Evolutionary conservation across 2,113 vertebrate genomes (phyloP), one percentile per base, ranked within the genome.

Genomic region (Pogonocichla stellata): DNA sequence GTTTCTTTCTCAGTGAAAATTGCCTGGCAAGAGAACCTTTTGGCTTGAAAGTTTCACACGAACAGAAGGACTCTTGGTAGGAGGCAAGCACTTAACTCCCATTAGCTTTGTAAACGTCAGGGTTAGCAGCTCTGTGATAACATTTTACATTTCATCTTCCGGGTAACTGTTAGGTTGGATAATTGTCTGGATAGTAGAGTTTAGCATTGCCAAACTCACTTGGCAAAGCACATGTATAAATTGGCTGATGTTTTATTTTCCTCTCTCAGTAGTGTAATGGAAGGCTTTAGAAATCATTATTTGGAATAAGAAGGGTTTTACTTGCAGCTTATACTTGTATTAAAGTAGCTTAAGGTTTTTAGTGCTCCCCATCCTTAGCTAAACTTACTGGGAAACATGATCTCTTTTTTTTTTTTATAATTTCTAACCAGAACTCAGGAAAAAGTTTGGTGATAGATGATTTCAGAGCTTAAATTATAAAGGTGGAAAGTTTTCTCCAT

Each of bases 281-380:
- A 79, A 48, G 58, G 47, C 62, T 95, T 95, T 93, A 90, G 53
- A 87, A 87, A 70, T 80, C 7, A 1, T 95, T 91, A 88, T 45
- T 95, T 94, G 93, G 94, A 71, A 95, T 95, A 90, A 94, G 79
- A 88, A 88, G 47, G 79, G 81, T 42, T 94, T 95, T 91, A 69
- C 66, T 91, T 80, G 50, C 29, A 88, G 90, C 58, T 95, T 95
- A 94, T 38, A 58, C 73, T 70, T 2, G 7, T 82, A 93, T 95
- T 96, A 82, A 88, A 95, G 50, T 70, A 91, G 91, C 84, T 96
- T 95, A 94, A 74, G 78, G 53, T 72, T 97, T 95, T 93, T 94
- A 85, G 81, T 90, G 67, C 24, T 85, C 84, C 92, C 67, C 22
- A 23, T 94, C 90, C 93, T 95, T 96, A 95, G 45, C 74, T 86